phyloP scores from a whole-genome alignment of 2,797 vertebrate species.

The Menidia menidia region DNA sequence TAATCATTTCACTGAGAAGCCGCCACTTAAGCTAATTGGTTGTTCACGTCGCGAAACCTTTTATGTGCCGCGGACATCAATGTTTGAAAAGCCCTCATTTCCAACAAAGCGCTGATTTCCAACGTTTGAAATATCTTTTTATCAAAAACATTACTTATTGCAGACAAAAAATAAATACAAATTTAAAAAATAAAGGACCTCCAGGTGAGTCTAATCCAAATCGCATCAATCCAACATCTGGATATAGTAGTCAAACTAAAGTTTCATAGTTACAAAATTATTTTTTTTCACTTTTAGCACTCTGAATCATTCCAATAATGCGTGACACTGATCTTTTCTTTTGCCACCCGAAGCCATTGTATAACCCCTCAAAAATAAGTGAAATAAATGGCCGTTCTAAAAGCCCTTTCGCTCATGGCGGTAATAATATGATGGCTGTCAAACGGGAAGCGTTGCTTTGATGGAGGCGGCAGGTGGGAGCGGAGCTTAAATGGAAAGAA shows the following conservation, averaged over 20 bases:
- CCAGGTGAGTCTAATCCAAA: no score
- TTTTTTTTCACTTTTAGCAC: not conserved
- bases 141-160: no score
- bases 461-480: no score
- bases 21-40: not conserved
- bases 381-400: not conserved
- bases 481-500: no score
- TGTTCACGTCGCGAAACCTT: not conserved
- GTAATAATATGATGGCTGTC: no score
- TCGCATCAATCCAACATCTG: no score
- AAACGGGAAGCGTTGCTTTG: no score
- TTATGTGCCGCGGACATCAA: not conserved
- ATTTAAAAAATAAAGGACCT: no score
- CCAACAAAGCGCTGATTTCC: not conserved
- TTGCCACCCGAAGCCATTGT: not conserved
- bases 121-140: not conserved
- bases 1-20: not conserved
- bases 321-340: not conserved
- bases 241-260: no score
- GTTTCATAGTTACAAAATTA: no score
- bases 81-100: no score
- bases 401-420: not conserved
- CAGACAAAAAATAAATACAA: no score
- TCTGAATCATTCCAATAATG: not conserved
- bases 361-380: not conserved